Conservation (phyloP, 2,113 vertebrate genomes). For the Corapipo altera region DNA sequence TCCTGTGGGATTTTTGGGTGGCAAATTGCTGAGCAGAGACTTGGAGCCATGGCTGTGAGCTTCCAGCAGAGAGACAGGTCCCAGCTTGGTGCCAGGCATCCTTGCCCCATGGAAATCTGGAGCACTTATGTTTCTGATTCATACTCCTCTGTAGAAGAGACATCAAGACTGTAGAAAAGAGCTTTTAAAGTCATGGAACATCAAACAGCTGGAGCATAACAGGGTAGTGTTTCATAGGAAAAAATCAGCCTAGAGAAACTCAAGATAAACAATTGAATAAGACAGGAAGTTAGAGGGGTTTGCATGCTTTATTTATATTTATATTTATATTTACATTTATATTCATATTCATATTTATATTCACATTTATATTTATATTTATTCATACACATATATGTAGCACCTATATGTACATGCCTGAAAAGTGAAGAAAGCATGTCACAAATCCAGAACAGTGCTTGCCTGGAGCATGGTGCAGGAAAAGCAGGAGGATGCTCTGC, state of each 20-base stretch:
- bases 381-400: neutral
- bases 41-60: rapidly evolving
- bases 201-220: neutral
- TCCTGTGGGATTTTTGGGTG: neutral
- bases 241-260: neutral
- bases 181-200: neutral
- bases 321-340: neutral
- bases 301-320: neutral
- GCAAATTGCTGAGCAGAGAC: neutral
- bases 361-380: neutral
- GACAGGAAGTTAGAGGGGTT: neutral
- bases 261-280: neutral
- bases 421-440: neutral
- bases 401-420: rapidly evolving
- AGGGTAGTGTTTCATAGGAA: neutral
- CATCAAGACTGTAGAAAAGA: neutral
- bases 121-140: neutral
- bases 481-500: neutral
- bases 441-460: neutral
- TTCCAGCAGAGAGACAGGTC: neutral
- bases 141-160: neutral
- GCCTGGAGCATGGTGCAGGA: neutral
- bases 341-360: neutral
- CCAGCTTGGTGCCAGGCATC: rapidly evolving
- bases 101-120: neutral